phyloP scores from a whole-genome alignment of 2,888 invertebrate species.

The Catocala nupta region DNA sequence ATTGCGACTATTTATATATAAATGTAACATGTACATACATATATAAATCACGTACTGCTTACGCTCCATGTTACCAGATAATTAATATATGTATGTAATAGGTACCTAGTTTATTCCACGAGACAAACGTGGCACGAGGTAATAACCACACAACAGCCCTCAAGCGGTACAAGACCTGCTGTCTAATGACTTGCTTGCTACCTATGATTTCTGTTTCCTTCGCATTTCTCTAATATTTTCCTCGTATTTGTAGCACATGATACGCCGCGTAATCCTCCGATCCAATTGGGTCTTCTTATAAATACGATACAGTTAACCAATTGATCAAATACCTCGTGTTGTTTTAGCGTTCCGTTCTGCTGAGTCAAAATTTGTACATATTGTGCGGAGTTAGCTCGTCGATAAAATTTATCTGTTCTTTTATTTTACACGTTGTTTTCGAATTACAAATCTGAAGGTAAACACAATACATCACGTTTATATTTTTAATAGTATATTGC shows the following conservation, averaged over 20 bases:
- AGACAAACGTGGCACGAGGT: constrained; percentile 20
- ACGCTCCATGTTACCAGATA: neutral
- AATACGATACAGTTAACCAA: constrained; percentile 32
- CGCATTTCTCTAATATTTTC: constrained; percentile 26
- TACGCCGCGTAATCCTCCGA: constrained; percentile 32
- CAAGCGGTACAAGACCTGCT: constrained; percentile 42
- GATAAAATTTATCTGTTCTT: constrained; percentile 28
- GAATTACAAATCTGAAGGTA: constrained; percentile 23
- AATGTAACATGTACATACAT: neutral
- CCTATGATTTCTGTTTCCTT: constrained; percentile 22
- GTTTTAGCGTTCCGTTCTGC: constrained; percentile 19
- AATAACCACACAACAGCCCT: constrained; percentile 28
- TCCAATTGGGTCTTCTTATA: constrained; percentile 30
- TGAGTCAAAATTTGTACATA: constrained; percentile 26
- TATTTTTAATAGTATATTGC: too few species aligned
- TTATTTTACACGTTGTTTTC: constrained; percentile 23
- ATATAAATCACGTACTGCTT: neutral
- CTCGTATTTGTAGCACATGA: constrained; percentile 33
- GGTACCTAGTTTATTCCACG: constrained; percentile 19
- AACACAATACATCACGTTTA: neutral
- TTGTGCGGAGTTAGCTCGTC: constrained; percentile 23
- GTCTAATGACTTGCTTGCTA: constrained; percentile 38
- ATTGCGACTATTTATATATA: too few species aligned
- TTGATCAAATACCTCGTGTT: constrained; percentile 42
- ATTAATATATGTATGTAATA: neutral